A percentile compares a stretch with the other conserved stretches of the same genome.
These are phyloP conservation scores for Menidia beryllina DNA, from an alignment of 2,113 vertebrate genomes.

Conservation along the genomic window DNA sequence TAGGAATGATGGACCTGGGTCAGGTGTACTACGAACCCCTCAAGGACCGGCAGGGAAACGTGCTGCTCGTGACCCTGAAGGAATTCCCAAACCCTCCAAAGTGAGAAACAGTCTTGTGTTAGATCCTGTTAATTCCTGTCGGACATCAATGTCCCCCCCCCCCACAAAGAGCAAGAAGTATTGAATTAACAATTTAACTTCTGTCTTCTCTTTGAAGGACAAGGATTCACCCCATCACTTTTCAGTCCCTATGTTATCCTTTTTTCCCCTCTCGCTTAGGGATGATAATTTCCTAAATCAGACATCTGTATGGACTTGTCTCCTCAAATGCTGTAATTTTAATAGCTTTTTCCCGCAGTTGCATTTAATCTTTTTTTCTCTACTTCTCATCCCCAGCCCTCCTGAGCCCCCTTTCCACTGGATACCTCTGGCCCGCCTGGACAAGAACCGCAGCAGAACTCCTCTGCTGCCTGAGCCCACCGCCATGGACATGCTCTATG, in stretches of 20 bases:
- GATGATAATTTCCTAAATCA: not conserved
- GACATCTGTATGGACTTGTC: not conserved
- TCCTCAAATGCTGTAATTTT: not conserved
- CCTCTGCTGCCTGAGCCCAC: slow-evolving; percentile 78
- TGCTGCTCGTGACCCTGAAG: slow-evolving; percentile 81
- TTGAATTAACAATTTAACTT: not conserved
- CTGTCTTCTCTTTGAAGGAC: not conserved
- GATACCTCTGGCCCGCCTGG: slow-evolving; percentile 74
- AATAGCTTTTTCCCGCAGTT: not conserved
- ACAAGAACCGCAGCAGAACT: slow-evolving; percentile 76
- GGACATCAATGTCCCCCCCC: not conserved
- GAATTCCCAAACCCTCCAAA: slow-evolving; percentile 63
- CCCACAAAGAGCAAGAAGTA: not conserved
- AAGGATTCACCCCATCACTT: not conserved
- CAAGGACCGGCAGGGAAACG: slow-evolving; percentile 82
- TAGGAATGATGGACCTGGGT: slow-evolving; percentile 80
- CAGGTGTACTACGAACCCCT: slow-evolving; percentile 83
- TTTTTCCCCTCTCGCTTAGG: not conserved
- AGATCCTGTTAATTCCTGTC: not conserved
- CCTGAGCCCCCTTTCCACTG: slow-evolving; percentile 78
- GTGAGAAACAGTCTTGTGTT: slow-evolving; percentile 37
- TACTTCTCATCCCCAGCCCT: slow-evolving; percentile 26
- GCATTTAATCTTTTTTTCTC: slow-evolving; percentile 2
- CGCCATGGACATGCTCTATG: slow-evolving; percentile 78
- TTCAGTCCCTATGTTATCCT: not conserved